phyloP scores from a whole-genome alignment of 2,113 vertebrate genomes.

The Esox niger region DNA sequence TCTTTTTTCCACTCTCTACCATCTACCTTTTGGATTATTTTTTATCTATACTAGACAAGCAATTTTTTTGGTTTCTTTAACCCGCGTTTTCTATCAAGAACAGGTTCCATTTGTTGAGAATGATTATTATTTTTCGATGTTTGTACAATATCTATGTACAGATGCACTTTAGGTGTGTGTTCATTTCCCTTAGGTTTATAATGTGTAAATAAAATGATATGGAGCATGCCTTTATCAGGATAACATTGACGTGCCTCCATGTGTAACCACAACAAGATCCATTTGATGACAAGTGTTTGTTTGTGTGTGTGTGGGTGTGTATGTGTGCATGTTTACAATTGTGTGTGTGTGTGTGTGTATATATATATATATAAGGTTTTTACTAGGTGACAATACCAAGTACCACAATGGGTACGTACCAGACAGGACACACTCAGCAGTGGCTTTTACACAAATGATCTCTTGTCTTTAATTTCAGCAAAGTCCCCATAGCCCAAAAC shows the following conservation, averaged over 20 bases:
- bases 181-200: background rate
- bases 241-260: no score
- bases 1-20: slow-evolving; percentile 64
- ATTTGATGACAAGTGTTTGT: no score
- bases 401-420: slow-evolving; percentile 48
- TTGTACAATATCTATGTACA: background rate
- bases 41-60: slow-evolving; percentile 43
- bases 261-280: no score
- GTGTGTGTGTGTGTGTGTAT: slow-evolving; percentile 35
- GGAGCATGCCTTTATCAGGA: background rate
- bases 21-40: slow-evolving; percentile 53
- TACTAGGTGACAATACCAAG: slow-evolving; percentile 47
- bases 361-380: slow-evolving; percentile 41
- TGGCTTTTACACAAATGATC: slow-evolving; percentile 57
- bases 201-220: background rate
- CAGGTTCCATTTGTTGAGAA: slow-evolving; percentile 38
- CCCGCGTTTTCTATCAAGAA: slow-evolving; percentile 44
- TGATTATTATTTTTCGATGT: background rate
- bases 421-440: slow-evolving; percentile 48
- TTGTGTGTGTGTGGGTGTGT: background rate
- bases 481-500: slow-evolving; percentile 27
- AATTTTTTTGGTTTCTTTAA: slow-evolving; percentile 36
- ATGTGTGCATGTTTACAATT: background rate
- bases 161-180: slow-evolving; percentile 5
- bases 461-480: slow-evolving; percentile 43